Conservation (phyloP, 2,113 vertebrate species). For the Hippocampus zosterae region DNA sequence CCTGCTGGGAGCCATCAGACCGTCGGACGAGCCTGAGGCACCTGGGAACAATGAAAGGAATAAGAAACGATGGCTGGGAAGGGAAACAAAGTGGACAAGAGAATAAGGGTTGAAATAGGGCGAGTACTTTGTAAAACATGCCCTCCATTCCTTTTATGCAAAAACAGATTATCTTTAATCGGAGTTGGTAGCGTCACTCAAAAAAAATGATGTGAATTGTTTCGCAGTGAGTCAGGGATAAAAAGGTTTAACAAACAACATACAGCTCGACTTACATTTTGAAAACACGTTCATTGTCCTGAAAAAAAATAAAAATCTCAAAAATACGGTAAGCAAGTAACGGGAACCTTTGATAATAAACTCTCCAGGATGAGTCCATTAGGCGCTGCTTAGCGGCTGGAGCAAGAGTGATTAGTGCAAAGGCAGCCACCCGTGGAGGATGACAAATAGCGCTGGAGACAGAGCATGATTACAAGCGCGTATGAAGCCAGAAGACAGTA, state of each 20-base stretch:
- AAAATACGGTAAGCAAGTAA: not conserved
- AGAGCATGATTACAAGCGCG: conserved; percentile 48
- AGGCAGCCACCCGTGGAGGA: conserved; percentile 37
- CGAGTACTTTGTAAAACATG: not conserved
- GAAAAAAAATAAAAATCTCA: not conserved
- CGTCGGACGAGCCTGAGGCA: conserved; percentile 44
- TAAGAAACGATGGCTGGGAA: conserved; percentile 14
- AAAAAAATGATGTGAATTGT: not conserved
- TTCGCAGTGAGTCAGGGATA: not conserved
- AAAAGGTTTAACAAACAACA: not conserved
- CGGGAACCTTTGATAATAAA: conserved; percentile 1
- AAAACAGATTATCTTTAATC: not conserved
- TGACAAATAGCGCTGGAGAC: conserved; percentile 62
- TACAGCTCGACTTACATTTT: not conserved
- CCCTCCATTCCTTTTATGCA: not conserved
- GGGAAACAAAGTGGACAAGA: conserved; percentile 3
- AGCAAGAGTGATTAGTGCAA: conserved; percentile 55
- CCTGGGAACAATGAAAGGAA: conserved; percentile 20
- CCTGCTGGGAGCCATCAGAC: conserved; percentile 58
- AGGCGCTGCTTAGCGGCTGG: conserved; percentile 32
- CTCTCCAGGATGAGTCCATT: conserved; percentile 22
- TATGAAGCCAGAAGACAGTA: conserved; percentile 50
- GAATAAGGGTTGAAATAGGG: conserved; percentile 1
- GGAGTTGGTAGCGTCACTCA: not conserved
- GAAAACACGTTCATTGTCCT: not conserved